A percentile compares a stretch with the other conserved stretches of the same genome.
Conservation (phyloP, 2,888 invertebrate species). For the Melanostoma mellinum region DNA sequence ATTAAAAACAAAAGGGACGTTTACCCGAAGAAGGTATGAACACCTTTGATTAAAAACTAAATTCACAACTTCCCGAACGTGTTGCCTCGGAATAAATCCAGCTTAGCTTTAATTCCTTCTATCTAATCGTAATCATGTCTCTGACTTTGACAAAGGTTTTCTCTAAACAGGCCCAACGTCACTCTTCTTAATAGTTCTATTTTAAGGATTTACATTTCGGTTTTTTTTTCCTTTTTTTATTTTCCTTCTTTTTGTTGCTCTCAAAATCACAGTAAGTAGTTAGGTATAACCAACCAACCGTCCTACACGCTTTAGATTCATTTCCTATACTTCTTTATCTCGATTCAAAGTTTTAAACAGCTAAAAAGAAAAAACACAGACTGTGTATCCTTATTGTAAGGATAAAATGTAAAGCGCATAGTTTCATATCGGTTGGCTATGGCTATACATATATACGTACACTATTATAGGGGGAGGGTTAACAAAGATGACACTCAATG, state of each 20-base stretch:
- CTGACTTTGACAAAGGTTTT: slow-evolving; percentile 36
- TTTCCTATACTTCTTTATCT: slow-evolving; percentile 18
- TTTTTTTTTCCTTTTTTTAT: slow-evolving; percentile 2
- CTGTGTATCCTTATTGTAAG: background rate
- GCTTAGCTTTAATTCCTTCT: slow-evolving; percentile 32
- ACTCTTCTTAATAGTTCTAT: slow-evolving; percentile 28
- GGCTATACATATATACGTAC: too few species aligned
- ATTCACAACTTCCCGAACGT: slow-evolving; percentile 21
- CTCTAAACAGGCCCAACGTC: background rate
- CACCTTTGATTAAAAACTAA: slow-evolving; percentile 17
- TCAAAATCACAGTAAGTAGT: too few species aligned
- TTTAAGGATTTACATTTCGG: slow-evolving; percentile 33
- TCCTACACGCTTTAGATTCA: slow-evolving; percentile 22
- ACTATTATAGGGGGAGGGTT: slow-evolving; percentile 6
- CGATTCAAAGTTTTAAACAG: slow-evolving; percentile 37
- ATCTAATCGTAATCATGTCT: slow-evolving; percentile 41
- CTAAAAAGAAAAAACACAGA: slow-evolving; percentile 1
- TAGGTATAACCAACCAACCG: background rate
- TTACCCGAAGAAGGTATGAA: too few species aligned
- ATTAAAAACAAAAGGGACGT: too few species aligned
- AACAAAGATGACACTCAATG: slow-evolving; percentile 53
- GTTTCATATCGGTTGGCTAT: background rate
- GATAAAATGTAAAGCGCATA: background rate
- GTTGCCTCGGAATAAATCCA: slow-evolving; percentile 38
- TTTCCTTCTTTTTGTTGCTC: background rate